Conservation (phyloP, 2,113 vertebrate species). For the Ammospiza caudacuta region DNA sequence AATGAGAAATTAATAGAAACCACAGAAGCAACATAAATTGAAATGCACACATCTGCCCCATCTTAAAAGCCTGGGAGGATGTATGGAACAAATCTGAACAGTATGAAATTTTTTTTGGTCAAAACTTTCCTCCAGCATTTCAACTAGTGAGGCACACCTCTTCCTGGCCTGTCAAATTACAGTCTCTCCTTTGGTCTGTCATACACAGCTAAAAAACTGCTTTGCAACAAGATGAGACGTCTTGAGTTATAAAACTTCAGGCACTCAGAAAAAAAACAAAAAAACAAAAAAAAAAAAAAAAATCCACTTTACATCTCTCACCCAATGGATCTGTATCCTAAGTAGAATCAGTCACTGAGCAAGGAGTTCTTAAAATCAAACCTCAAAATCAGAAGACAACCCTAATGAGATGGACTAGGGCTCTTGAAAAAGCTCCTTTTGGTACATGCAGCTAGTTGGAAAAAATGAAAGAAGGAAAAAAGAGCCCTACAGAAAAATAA, state of each 20-base stretch:
- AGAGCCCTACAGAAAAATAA: background rate
- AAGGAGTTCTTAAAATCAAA: background rate
- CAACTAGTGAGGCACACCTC: background rate
- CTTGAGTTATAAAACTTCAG: background rate
- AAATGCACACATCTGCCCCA: fast-evolving
- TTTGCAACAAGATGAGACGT: background rate
- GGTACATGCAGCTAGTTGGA: background rate
- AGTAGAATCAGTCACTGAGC: background rate
- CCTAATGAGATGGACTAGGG: background rate
- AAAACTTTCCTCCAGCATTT: background rate
- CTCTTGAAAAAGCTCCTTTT: background rate
- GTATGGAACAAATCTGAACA: background rate
- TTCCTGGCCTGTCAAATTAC: background rate
- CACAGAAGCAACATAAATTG: background rate
- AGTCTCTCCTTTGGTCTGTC: background rate
- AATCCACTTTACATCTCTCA: fast-evolving
- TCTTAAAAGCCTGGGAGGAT: background rate
- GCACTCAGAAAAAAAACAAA: background rate
- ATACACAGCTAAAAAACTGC: background rate
- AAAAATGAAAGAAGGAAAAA: background rate
- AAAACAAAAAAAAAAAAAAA: fast-evolving
- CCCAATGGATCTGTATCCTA: background rate
- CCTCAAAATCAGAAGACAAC: background rate
- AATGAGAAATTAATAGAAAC: background rate
- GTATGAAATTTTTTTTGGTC: background rate